Percentiles rank a stretch among this genome's conserved stretches.
phyloP scores from a whole-genome alignment of 2,797 vertebrate species.

The Chiloscyllium punctatum region DNA sequence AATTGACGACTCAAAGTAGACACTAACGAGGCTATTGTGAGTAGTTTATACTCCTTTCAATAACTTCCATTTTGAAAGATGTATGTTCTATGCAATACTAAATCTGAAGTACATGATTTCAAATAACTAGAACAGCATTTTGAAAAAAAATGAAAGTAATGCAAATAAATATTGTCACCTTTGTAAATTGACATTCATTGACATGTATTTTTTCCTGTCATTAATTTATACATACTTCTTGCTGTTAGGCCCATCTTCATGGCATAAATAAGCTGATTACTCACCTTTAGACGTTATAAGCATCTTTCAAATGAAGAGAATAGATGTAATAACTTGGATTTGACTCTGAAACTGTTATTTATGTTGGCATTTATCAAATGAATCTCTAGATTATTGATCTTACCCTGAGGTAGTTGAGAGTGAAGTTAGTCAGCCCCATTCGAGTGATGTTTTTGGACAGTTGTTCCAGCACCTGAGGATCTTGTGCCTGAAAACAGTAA shows the following conservation, averaged over 20 bases:
- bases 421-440: conserved; percentile 99
- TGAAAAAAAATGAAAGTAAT: background rate
- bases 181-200: background rate
- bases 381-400: conserved; percentile 47
- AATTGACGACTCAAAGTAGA: background rate
- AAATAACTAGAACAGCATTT: background rate
- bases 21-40: background rate
- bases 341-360: conserved; percentile 16
- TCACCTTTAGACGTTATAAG: conserved; percentile 7
- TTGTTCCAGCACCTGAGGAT: conserved; percentile 98
- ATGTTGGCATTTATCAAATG: background rate
- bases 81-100: background rate
- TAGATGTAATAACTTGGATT: background rate
- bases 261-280: conserved; percentile 7
- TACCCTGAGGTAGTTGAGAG: conserved; percentile 99
- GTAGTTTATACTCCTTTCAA: background rate
- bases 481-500: conserved; percentile 76
- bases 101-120: background rate
- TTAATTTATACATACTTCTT: background rate
- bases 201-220: background rate
- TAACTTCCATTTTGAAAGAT: background rate
- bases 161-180: background rate
- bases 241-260: background rate
- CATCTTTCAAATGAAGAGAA: conserved; percentile 25
- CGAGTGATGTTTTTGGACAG: conserved; percentile 99